Base-by-base conservation (phyloP, 2,797 vertebrate genomes). In the Cephalopachus bancanus region DNA sequence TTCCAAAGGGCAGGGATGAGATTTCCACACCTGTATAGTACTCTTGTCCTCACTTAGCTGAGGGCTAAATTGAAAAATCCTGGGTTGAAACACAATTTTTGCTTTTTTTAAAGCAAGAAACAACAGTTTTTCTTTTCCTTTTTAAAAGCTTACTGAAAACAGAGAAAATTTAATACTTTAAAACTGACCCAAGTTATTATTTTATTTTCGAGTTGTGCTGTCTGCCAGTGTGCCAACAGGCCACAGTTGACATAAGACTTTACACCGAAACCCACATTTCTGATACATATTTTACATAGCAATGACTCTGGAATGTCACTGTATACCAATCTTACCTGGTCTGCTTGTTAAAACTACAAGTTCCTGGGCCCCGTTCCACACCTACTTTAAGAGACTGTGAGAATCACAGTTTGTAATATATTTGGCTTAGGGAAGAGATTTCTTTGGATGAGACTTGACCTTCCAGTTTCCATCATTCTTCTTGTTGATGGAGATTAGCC, bases 241-340 rank as follows among this genome's bases (percentile, higher is more conserved):
- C 24, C 59, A 60, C 28, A 22, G 53, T 95, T 92, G 16, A 60
- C 7, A 5, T 85, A 85, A 85, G 53, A 91, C 69, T 96, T 60
- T 83, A 64, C 5, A 94, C 5, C 53, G 5, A 53, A 5, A 67
- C 57, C 1, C 44, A 67, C 10, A 76, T 75, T 91, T 87, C 51
- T 78, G 80, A 89, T 64, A 83, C 24, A 28, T 33, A 85, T 76
- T 96, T 92, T 93, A 89, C n/a, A 67, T 26, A 89, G 37, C 11
- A 91, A 17, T 62, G 28, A n/a, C 78, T 87, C 37, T 80, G 84
- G 51, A 84, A 87, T 51, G 67, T 85, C 28, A 76, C n/a, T 64
- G 11, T 71, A 14, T 65, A 74, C 78, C 55, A 94, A 60, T 10
- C 26, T 93, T 22, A 90, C 59, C 26, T 94, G 67, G 20, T 28